Evolutionary conservation across 1,140 invertebrate genomes (phyloP).

Genomic region (Hypsibius dujardini): DNA sequence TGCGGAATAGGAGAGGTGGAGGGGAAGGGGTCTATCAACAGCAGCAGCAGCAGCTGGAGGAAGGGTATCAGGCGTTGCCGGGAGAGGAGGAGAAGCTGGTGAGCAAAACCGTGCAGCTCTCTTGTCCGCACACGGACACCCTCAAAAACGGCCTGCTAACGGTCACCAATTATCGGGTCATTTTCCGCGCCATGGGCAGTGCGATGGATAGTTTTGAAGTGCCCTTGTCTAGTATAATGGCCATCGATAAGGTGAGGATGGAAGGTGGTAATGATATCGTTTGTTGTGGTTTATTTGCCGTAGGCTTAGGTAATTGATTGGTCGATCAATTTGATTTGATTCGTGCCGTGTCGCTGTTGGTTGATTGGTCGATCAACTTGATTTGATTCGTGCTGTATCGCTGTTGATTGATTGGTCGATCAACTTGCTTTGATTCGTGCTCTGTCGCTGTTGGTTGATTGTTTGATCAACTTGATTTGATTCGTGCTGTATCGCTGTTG

Average conservation of each 20-base stretch:
- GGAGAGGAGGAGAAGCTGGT: background rate
- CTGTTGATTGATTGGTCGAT: no score
- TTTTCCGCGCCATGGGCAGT: background rate
- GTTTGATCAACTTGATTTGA: no score
- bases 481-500: no score
- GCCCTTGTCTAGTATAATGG: background rate
- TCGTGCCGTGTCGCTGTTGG: no score
- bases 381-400: no score
- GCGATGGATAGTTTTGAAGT: background rate
- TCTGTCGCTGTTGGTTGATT: no score
- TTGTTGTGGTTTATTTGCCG: no score
- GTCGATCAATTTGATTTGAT: no score
- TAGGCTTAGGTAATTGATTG: no score
- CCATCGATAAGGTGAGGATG: background rate
- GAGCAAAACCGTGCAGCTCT: background rate
- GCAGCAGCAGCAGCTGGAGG: background rate
- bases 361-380: no score
- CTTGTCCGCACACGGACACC: background rate
- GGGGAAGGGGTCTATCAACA: background rate
- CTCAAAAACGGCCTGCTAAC: background rate
- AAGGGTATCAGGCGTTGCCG: background rate
- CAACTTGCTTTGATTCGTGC: no score
- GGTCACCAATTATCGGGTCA: background rate
- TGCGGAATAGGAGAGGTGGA: background rate
- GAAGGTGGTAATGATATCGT: background rate